A percentile compares a stretch with the other conserved stretches of the same genome.
phyloP scores from a whole-genome alignment of 2,113 vertebrate species.

The Paedocypris sp. region DNA sequence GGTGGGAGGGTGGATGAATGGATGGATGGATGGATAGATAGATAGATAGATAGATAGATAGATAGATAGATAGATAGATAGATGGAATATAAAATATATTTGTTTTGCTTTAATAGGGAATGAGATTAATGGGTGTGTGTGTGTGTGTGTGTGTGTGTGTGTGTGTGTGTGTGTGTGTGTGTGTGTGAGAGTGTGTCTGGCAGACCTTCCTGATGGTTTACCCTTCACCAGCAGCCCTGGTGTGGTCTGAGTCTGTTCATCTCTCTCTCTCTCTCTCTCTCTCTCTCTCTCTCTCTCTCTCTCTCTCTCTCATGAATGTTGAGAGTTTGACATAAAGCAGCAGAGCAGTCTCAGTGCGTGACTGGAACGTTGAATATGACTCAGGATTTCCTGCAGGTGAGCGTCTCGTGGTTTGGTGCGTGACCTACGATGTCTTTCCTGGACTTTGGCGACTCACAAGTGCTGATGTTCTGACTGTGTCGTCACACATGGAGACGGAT shows the following conservation, averaged over 20 bases:
- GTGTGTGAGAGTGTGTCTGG: slow-evolving; percentile 50
- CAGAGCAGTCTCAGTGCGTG: not conserved
- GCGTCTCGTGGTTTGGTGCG: slow-evolving; percentile 30
- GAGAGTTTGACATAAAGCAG: not conserved
- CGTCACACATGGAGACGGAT: too few relatives aligned
- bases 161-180: slow-evolving; percentile 41
- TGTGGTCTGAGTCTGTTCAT: slow-evolving; percentile 33
- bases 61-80: not conserved
- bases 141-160: slow-evolving; percentile 41
- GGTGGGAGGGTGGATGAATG: not conserved
- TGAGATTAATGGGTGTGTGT: slow-evolving; percentile 10
- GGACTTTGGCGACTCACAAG: not conserved
- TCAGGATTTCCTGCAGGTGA: slow-evolving; percentile 43
- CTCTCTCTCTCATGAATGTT: not conserved
- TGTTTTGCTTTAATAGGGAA: not conserved
- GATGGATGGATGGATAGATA: not conserved
- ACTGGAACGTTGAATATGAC: slow-evolving; percentile 11
- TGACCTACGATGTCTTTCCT: slow-evolving; percentile 28
- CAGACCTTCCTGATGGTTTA: slow-evolving; percentile 62
- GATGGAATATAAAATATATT: not conserved
- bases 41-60: not conserved
- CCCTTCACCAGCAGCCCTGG: slow-evolving; percentile 54
- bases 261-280: slow-evolving; percentile 12
- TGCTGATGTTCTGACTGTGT: too few relatives aligned
- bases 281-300: slow-evolving; percentile 15